These are phyloP conservation scores for Synanthedon formicaeformis DNA, from an alignment of 2,888 invertebrate species.

Conservation along the genomic window DNA sequence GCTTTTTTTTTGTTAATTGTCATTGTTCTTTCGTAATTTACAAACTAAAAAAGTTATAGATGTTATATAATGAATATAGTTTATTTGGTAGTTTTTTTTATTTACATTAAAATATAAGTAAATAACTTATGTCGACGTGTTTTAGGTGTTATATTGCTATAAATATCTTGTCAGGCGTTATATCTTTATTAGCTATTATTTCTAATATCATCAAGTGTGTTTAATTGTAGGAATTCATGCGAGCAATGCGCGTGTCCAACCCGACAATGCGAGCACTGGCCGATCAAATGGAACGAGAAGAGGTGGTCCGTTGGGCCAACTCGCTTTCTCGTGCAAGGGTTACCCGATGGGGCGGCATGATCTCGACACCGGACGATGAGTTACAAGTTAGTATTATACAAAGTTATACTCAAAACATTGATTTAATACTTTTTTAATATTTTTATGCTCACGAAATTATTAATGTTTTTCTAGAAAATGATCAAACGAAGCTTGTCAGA, in stretches of 20 bases:
- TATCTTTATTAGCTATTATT: no score
- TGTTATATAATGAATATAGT: no score
- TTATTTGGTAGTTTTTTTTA: no score
- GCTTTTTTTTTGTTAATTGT: no score
- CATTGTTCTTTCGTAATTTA: no score
- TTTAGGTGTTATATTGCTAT: no score
- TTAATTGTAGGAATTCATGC: constrained; percentile 82
- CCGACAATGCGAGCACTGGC: constrained; percentile 93
- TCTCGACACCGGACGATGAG: constrained; percentile 95
- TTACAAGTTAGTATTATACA: constrained; percentile 76
- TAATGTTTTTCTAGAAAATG: constrained; percentile 77
- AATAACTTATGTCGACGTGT: no score
- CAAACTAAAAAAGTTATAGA: no score
- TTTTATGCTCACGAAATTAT: neutral
- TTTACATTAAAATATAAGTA: no score
- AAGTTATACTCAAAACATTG: neutral
- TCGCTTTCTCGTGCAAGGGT: constrained; percentile 87
- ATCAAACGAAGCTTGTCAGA: constrained; percentile 93
- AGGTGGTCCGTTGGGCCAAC: constrained; percentile 90
- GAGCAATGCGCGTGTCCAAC: constrained; percentile 91
- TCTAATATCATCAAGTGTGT: no score
- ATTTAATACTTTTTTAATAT: neutral
- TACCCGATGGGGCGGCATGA: constrained; percentile 98
- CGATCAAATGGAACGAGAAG: constrained; percentile 94
- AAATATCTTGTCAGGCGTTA: no score